Evolutionary conservation across 2,797 vertebrate species (phyloP).

Genomic region (Acridotheres tristis): DNA sequence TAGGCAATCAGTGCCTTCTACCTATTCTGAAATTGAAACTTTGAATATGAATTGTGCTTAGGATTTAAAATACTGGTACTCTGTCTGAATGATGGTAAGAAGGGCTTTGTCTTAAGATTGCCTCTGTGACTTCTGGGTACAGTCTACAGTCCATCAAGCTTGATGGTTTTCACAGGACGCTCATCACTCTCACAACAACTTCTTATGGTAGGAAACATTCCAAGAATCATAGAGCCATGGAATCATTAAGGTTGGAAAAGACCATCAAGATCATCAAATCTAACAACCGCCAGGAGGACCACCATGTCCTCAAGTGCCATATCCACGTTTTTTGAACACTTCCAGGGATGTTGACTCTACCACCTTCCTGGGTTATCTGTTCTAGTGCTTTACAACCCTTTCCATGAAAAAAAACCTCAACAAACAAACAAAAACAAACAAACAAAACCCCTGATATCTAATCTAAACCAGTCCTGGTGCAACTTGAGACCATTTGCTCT

Average conservation of each 20-base stretch:
- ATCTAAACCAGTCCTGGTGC: neutral
- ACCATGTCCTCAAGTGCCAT: neutral
- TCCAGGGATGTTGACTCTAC: neutral
- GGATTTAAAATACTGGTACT: neutral
- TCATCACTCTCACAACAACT: neutral
- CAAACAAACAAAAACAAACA: neutral
- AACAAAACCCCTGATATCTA: neutral
- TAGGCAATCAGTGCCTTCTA: neutral
- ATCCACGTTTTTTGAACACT: neutral
- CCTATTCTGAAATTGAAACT: neutral
- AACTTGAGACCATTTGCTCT: neutral
- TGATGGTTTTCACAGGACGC: neutral
- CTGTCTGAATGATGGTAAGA: neutral
- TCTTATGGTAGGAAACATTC: neutral
- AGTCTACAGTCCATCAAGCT: accelerated
- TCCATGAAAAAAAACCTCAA: neutral
- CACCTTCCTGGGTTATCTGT: neutral
- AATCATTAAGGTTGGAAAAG: neutral
- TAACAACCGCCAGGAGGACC: neutral
- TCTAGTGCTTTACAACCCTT: neutral
- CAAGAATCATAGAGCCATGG: neutral
- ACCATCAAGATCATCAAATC: neutral
- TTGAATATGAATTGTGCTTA: neutral
- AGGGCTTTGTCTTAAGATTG: neutral
- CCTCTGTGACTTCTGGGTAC: neutral